Evolutionary conservation across 1,140 invertebrate genomes (phyloP), one percentile per base, ranked within the genome.

Genomic region (Mercenaria mercenaria): DNA sequence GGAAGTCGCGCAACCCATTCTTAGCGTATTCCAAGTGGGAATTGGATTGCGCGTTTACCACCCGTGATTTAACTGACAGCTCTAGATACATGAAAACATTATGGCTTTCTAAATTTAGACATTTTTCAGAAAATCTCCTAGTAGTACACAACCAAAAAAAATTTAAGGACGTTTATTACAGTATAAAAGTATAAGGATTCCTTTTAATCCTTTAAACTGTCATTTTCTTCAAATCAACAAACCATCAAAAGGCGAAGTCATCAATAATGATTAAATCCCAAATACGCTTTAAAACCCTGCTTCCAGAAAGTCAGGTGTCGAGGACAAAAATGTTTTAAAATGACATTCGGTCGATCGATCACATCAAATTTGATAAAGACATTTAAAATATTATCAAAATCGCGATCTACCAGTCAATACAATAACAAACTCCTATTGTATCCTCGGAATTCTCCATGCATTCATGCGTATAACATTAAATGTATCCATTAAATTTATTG

Each of bases 351-450:
- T 56, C 37, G 50, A 79, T 79, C 47, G 20, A 79, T 59, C 76
- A 79, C 26, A 37, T 39, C 37, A 47, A 10, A 0, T 0, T 6
- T 52, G 76, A 79, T 79, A 79, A 79, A 79, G 76, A 79, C 76
- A 79, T 79, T 79, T 79, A 52, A 79, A 79, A 56, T 56, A 32
- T 39, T 72, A 79, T 79, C 76, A 23, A 56, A 52, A 1, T 39
- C 47, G 0, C n/a, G 47, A 79, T 79, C 76, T 56, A 52, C 47
- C 76, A 29, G 26, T 79, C 76, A 37, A 56, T 52, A 79, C 10
- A 79, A 32, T 37, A 37, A 79, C 76, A 79, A 79, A 52, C 29
- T 79, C 32, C 23, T 32, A 79, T 79, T 56, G 47, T 79, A 41
- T 79, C n/a, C 26, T 23, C 43, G 11, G 18, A 79, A 72, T 72